These are phyloP conservation scores for Pollimyrus isidori DNA, from an alignment of 2,113 vertebrate species.

Conservation along the genomic window DNA sequence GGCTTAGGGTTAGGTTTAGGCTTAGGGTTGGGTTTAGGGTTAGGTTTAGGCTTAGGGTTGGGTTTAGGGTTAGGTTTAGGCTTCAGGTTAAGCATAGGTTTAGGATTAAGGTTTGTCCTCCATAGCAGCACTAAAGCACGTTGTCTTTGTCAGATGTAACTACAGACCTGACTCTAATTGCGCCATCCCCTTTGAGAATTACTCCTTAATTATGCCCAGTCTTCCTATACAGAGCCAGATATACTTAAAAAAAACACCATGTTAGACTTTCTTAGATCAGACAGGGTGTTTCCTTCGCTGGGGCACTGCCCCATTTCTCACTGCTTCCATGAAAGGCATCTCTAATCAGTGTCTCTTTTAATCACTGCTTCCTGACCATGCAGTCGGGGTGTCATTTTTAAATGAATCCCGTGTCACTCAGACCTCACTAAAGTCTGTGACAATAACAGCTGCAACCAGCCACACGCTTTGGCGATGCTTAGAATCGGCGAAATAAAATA, in stretches of 20 bases:
- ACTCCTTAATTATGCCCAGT: neutral
- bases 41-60: neutral
- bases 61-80: too few species aligned
- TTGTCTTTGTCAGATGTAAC: neutral
- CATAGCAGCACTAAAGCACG: neutral
- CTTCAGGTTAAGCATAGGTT: neutral
- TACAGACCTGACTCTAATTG: neutral
- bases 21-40: neutral
- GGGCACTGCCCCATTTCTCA: neutral
- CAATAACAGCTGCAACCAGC: neutral
- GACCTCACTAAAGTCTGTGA: neutral
- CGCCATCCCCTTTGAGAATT: neutral
- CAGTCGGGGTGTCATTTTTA: neutral
- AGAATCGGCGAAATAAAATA: neutral
- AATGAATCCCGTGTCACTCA: neutral
- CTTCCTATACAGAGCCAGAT: neutral
- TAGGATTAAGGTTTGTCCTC: neutral
- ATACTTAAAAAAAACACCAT: neutral
- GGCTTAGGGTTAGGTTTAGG: neutral
- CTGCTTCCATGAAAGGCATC: neutral
- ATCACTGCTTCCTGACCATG: neutral
- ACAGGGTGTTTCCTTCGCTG: neutral
- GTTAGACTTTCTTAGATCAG: neutral
- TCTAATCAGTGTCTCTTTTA: neutral
- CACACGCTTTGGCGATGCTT: neutral